Evolutionary conservation across 2,888 invertebrate species (phyloP).

Genomic region (Opisthograptis luteolata): DNA sequence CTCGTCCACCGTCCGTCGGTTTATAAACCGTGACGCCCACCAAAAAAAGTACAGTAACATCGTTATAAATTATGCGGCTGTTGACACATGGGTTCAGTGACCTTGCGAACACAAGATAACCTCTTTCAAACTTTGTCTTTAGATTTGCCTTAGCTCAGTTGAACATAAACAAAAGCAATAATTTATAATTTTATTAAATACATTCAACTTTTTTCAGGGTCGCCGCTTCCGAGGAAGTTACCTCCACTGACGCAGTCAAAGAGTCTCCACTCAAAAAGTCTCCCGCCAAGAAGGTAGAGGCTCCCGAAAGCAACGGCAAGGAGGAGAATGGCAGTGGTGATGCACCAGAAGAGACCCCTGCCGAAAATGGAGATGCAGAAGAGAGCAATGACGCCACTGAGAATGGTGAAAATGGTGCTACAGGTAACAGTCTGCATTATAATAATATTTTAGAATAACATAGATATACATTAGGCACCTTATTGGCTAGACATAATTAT

Average conservation of each 20-base stretch:
- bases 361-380: conserved; percentile 73
- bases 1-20: conserved; percentile 13
- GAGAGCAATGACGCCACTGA: conserved; percentile 79
- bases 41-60: not conserved
- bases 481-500: too few relatives aligned
- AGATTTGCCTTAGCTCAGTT: too few relatives aligned
- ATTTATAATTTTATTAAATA: too few relatives aligned
- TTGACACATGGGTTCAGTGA: conserved; percentile 11
- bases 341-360: conserved; percentile 63
- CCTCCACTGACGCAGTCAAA: conserved; percentile 73
- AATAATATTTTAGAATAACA: too few relatives aligned
- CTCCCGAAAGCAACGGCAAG: conserved; percentile 77
- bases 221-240: conserved; percentile 76
- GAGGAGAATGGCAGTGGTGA: conserved; percentile 74
- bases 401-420: conserved; percentile 66
- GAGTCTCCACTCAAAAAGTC: conserved; percentile 81
- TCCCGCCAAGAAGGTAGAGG: conserved; percentile 79
- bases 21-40: conserved; percentile 15
- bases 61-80: conserved; percentile 4
- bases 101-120: conserved; percentile 1
- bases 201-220: conserved; percentile 61
- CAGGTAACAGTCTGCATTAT: conserved; percentile 52
- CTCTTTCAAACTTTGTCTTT: not conserved
- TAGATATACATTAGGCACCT: too few relatives aligned
- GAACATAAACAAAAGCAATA: too few relatives aligned